Evolutionary conservation across 2,888 invertebrate genomes (phyloP), one percentile per base, ranked within the genome.

Genomic region (Julus scanicus): DNA sequence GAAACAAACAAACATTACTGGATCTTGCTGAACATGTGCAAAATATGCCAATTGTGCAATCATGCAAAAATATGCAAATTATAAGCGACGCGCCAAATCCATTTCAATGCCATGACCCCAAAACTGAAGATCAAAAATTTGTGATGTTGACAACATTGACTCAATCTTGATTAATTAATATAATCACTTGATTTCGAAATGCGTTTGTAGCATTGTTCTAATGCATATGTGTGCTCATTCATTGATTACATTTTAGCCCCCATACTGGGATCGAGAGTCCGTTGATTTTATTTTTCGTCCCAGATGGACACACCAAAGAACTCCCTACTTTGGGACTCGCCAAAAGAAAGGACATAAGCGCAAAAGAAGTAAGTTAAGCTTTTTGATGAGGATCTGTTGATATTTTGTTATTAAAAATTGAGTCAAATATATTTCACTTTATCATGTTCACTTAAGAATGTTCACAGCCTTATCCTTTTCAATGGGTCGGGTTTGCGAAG

Each of bases 251-350:
- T 29, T 90, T 87, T 88, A 96, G 96, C 90, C 93, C 94, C 83
- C 94, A 95, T 92, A 95, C 96, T 0, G 94, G 95, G 80, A 94
- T 94, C 40, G 94, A 94, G 90, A 94, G 95, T 53, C 97, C 98
- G 0, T 94, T 98, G 89, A 94, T 98, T 84, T 93, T 99, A 86
- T 96, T 99, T 92, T 96, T 96, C 91, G 96, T 99, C 90, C 99
- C 99, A 0, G 99, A 99, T 93, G 99, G 99, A 86, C 96, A 96
- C 91, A 94, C 95, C 40, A 97, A 96, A 92, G 95, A 96, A 90
- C 94, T 94, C 93, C 95, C 95, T 0, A 93, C 94, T 4, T 90
- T 91, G 39, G 89, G 89, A 40, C 49, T 86, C 39, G 17, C 37
- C 20, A 89, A 89, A 49, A 29, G 37, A 39, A 89, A 86, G 44